Percentiles rank a stretch among this genome's conserved stretches.
Evolutionary conservation across 2,888 invertebrate genomes (phyloP).

Genomic region (Drosophila sordidapex): DNA sequence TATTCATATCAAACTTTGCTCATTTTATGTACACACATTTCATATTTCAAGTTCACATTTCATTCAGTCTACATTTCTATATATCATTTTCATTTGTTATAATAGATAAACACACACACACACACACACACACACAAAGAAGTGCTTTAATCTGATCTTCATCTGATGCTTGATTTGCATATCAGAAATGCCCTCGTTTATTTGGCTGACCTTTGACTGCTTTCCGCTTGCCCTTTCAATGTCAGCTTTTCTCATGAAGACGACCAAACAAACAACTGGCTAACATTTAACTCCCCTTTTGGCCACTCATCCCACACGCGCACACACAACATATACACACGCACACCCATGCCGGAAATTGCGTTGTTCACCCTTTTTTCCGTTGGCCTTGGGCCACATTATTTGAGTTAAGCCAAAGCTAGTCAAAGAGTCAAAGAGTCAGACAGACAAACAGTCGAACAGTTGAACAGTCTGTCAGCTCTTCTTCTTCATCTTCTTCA

Average conservation of each 20-base stretch:
- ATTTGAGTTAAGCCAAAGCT: neutral
- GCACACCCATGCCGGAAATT: conserved; percentile 61
- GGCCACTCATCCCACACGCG: neutral
- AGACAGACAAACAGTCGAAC: neutral
- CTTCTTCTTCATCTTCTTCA: conserved; percentile 7
- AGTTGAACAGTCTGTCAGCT: conserved; percentile 5
- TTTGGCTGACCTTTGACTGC: conserved; percentile 43
- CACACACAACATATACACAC: neutral
- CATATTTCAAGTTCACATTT: neutral
- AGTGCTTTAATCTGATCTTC: conserved; percentile 33
- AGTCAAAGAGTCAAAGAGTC: conserved; percentile 9
- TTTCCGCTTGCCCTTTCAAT: conserved; percentile 35
- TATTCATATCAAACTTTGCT: neutral
- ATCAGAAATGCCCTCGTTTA: neutral
- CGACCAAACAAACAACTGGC: conserved; percentile 43
- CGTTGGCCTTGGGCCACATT: conserved; percentile 59
- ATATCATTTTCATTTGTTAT: neutral
- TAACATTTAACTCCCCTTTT: conserved; percentile 59
- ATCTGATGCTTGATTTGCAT: conserved; percentile 35
- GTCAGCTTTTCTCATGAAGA: conserved; percentile 49
- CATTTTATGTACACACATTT: neutral
- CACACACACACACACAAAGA: no score
- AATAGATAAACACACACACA: neutral
- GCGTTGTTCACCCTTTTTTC: conserved; percentile 72
- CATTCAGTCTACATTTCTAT: neutral